Evolutionary conservation across 2,113 vertebrate species (phyloP).

Genomic region (Phycodurus eques): DNA sequence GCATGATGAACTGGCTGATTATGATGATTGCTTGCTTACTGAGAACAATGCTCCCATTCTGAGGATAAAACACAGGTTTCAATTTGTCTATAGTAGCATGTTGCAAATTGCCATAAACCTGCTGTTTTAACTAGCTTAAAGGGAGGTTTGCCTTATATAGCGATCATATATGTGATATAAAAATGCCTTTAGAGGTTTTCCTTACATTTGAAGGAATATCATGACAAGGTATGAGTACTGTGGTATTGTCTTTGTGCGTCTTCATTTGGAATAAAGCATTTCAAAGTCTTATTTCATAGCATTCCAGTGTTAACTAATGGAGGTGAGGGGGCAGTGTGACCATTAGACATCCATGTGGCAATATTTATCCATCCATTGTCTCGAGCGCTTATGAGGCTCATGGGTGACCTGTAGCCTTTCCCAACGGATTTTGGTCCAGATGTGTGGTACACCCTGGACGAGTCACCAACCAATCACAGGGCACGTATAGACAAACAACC

Average conservation of each 20-base stretch:
- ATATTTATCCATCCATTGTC: background rate
- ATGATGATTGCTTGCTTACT: constrained; percentile 52
- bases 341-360: background rate
- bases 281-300: too few species aligned
- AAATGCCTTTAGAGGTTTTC: background rate
- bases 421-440: too few species aligned
- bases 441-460: too few species aligned
- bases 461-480: background rate
- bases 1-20: constrained; percentile 70
- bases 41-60: constrained; percentile 46
- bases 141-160: background rate
- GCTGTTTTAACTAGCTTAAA: background rate
- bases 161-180: background rate
- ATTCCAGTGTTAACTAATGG: background rate
- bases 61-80: constrained; percentile 1
- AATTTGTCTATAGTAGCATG: background rate
- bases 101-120: background rate
- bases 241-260: background rate
- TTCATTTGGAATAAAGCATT: background rate
- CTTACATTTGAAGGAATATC: background rate
- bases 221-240: background rate
- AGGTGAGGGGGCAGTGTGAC: background rate
- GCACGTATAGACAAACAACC: background rate
- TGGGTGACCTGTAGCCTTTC: too few species aligned
- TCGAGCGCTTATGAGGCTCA: too few species aligned